These are phyloP conservation scores for Drosophila stalkeri DNA, from an alignment of 2,888 invertebrate species.

Conservation along the genomic window DNA sequence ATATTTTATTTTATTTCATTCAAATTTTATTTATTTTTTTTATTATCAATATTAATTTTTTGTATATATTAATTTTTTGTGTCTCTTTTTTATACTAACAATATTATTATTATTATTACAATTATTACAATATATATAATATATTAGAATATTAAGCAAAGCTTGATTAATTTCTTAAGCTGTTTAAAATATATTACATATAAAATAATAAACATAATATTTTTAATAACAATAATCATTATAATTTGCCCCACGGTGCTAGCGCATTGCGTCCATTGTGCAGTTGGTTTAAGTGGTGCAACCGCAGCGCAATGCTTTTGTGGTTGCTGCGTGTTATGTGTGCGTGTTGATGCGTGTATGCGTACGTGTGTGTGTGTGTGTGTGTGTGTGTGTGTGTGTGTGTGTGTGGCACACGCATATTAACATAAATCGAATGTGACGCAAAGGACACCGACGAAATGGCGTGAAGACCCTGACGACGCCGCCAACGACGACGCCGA, in stretches of 20 bases:
- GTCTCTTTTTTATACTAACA: too few relatives aligned
- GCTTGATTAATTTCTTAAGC: too few relatives aligned
- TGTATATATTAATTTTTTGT: too few relatives aligned
- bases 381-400: background rate
- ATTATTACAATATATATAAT: too few relatives aligned
- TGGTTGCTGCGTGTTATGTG: conserved; percentile 33
- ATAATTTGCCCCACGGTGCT: conserved; percentile 22
- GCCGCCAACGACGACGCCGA: conserved; percentile 6
- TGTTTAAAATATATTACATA: too few relatives aligned
- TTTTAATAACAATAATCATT: too few relatives aligned
- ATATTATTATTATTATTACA: too few relatives aligned
- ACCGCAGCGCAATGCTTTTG: conserved; percentile 61
- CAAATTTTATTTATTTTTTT: too few relatives aligned
- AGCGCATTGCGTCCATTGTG: conserved; percentile 14
- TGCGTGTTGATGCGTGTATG: background rate
- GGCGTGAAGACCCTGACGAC: conserved; percentile 23
- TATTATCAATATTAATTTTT: too few relatives aligned
- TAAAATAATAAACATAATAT: too few relatives aligned
- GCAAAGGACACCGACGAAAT: conserved; percentile 41
- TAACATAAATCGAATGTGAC: conserved; percentile 76
- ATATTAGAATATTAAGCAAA: too few relatives aligned
- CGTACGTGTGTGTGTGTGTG: background rate
- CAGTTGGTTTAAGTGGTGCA: conserved; percentile 38
- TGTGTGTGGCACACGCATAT: conserved; percentile 46
- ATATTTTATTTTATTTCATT: too few relatives aligned